Conservation (phyloP, 2,113 vertebrate genomes). For the Jacana jacana region DNA sequence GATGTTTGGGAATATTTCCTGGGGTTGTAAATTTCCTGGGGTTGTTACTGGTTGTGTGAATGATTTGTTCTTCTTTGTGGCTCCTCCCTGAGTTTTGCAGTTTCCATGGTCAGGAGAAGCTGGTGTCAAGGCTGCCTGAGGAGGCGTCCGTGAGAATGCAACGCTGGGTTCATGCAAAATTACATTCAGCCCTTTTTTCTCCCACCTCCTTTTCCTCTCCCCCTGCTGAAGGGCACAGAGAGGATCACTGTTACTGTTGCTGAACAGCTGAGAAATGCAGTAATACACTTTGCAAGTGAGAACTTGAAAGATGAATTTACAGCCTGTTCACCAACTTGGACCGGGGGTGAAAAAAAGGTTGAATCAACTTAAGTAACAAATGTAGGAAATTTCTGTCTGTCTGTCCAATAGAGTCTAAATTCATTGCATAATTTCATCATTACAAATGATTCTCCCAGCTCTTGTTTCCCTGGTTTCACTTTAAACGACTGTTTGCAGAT, state of each 20-base stretch:
- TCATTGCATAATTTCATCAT: constrained; percentile 7
- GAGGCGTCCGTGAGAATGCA: background rate
- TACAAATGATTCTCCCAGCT: constrained; percentile 23
- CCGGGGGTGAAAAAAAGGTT: background rate
- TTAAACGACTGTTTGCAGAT: constrained; percentile 44
- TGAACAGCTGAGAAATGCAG: background rate
- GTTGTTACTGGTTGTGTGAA: too few species aligned
- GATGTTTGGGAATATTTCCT: background rate
- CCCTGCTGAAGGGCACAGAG: background rate
- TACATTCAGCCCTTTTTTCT: background rate
- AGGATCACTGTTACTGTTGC: background rate
- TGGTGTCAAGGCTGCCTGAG: background rate
- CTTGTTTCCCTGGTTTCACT: background rate
- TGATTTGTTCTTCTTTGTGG: background rate
- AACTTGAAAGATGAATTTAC: background rate
- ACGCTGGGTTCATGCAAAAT: background rate
- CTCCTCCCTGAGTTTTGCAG: background rate
- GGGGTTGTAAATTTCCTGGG: too few species aligned
- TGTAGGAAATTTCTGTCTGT: background rate
- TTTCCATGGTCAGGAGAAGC: background rate
- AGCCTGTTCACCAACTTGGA: background rate
- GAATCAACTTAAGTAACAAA: background rate
- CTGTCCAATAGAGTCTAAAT: background rate
- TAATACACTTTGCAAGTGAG: background rate
- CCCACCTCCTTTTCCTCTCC: background rate